Evolutionary conservation across 2,113 vertebrate species (phyloP), one percentile per base, ranked within the genome.

Genomic region (Brevimyrus niger): DNA sequence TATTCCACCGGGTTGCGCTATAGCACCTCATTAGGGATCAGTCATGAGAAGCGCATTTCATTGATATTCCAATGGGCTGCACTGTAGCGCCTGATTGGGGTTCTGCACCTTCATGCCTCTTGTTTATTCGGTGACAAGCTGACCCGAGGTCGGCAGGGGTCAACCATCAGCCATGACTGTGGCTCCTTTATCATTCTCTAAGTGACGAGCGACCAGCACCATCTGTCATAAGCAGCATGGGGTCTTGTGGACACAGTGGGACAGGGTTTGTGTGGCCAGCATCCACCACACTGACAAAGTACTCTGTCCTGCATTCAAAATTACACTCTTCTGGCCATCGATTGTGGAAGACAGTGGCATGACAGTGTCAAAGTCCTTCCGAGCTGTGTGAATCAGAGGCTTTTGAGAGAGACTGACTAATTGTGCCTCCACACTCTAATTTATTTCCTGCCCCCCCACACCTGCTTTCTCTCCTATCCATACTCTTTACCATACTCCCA

Each of bases 41-140:
- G 95, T 95, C 95, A 96, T 95, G 95, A 95, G 95, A 95, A 95
- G 95, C 94, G 65, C 93, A 91, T 94, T 92, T 95, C 61, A 65
- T 65, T 65, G 61, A 27, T 27, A 65, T 69, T 69, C 61, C 61
- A 27, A n/a, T 10, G 61, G 27, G 61, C 9, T 69, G 61, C 61
- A 27, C 61, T 69, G n/a, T 13, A 69, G n/a, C n/a, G n/a, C 61
- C 61, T 69, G 61, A 69, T 31, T 31, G n/a, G 10, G 61, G 61
- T 31, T 69, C 94, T 92, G 90, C 92, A 92, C 94, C 93, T 89
- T 89, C 65, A 46, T 55, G 82, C 87, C 76, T 58, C 84, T 89
- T 46, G 85, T 27, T 27, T 46, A 27, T 84, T 53, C 80, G 82
- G 65, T 86, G 88, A 53, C 13, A 89, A 82, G 46, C 76, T 69